phyloP scores from a whole-genome alignment of 2,797 vertebrate genomes.

The Petrocephalus schoutedeni region DNA sequence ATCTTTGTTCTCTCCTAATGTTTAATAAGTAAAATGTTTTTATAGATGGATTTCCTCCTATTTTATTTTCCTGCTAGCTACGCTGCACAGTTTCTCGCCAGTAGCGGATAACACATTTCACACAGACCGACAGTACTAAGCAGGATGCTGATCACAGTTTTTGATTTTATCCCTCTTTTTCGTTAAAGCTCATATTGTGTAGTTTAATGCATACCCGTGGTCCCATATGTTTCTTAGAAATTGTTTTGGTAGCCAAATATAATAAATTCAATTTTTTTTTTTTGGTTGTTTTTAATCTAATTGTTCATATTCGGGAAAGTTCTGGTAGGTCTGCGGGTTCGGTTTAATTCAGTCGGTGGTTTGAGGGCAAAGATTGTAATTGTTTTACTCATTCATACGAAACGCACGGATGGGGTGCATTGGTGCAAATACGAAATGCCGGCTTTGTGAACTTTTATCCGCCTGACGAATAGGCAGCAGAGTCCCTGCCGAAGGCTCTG shows the following conservation, averaged over 20 bases:
- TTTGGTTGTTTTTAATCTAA: not conserved
- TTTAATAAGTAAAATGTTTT: not conserved
- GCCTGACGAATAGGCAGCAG: not conserved
- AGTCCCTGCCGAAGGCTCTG: not conserved
- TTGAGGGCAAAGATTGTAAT: slow-evolving; percentile 3
- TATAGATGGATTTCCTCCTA: not conserved
- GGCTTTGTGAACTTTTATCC: not conserved
- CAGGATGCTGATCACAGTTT: not conserved
- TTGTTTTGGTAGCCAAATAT: not conserved
- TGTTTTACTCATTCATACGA: slow-evolving; percentile 4
- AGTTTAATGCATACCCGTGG: not conserved
- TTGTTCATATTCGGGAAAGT: not conserved
- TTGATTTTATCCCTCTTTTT: not conserved
- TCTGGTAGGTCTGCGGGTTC: not conserved
- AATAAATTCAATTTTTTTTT: not conserved
- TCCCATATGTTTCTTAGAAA: not conserved
- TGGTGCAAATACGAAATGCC: not conserved
- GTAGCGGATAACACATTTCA: not conserved
- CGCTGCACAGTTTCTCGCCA: not conserved
- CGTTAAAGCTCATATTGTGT: not conserved
- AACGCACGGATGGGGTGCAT: not conserved
- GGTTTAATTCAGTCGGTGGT: slow-evolving; percentile 11
- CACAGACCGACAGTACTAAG: not conserved
- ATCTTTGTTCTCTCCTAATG: not conserved
- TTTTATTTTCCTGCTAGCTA: not conserved